A percentile compares a stretch with the other conserved stretches of the same genome.
Evolutionary conservation across 2,888 invertebrate species (phyloP).

Genomic region (Eurois occulta): DNA sequence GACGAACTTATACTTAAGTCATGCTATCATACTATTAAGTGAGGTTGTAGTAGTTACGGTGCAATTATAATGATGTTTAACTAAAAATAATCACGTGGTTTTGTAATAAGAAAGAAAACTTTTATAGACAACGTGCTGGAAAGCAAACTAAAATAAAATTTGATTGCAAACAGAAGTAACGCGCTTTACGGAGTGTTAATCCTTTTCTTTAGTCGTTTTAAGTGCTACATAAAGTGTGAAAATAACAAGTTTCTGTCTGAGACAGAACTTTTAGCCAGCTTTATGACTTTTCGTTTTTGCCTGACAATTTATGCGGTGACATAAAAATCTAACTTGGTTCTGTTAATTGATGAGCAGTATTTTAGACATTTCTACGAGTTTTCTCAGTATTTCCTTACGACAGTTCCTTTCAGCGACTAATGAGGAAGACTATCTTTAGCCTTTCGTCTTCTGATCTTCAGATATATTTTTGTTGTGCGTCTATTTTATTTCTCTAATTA

Average conservation of each 20-base stretch:
- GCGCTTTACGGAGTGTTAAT: constrained; percentile 45
- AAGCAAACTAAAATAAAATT: constrained; percentile 47
- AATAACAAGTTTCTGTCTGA: constrained; percentile 63
- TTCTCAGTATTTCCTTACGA: constrained; percentile 16
- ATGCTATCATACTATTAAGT: constrained; percentile 57
- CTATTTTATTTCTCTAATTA: background rate
- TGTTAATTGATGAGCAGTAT: constrained; percentile 36
- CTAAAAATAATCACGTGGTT: constrained; percentile 43
- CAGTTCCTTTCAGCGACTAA: constrained; percentile 22
- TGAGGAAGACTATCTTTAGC: constrained; percentile 21
- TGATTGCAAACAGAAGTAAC: constrained; percentile 47
- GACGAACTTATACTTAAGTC: constrained; percentile 44
- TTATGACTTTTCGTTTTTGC: constrained; percentile 51
- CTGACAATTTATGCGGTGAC: constrained; percentile 42
- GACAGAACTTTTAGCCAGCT: constrained; percentile 47
- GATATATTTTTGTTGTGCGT: background rate
- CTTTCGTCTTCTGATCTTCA: background rate
- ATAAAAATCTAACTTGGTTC: constrained; percentile 37
- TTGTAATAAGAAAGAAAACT: constrained; percentile 29
- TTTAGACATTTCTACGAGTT: constrained; percentile 23
- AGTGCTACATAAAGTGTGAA: constrained; percentile 53
- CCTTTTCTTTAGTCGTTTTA: constrained; percentile 54
- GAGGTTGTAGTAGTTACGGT: constrained; percentile 47
- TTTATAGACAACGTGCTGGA: constrained; percentile 29
- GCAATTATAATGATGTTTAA: constrained; percentile 61